Percentiles rank a stretch among this genome's conserved stretches.
phyloP scores from a whole-genome alignment of 2,797 vertebrate species.

The Sebastes steindachneri region DNA sequence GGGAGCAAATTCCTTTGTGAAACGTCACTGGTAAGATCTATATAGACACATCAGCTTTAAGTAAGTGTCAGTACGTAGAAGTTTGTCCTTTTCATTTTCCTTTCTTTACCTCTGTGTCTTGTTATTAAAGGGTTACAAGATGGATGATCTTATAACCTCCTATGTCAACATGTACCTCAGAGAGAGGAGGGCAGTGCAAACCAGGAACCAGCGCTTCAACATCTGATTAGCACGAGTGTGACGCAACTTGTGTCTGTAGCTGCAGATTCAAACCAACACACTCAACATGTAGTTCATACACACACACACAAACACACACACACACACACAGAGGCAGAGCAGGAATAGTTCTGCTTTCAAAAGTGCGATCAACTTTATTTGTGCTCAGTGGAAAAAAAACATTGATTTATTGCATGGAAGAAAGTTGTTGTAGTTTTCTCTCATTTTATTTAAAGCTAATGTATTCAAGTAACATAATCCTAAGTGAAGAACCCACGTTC shows the following conservation, averaged over 20 bases:
- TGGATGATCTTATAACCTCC: slow-evolving; percentile 96
- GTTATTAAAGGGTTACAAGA: slow-evolving; percentile 93
- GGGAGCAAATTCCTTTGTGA: slow-evolving; percentile 94
- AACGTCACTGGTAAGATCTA: slow-evolving; percentile 92
- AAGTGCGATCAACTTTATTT: slow-evolving; percentile 14
- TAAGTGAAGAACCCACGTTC: not conserved
- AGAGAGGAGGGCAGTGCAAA: slow-evolving; percentile 73
- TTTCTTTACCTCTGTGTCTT: slow-evolving; percentile 27
- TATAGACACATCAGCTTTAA: not conserved
- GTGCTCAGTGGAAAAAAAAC: not conserved
- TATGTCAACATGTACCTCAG: slow-evolving; percentile 88
- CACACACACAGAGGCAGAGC: not conserved
- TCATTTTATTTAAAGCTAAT: slow-evolving; percentile 24
- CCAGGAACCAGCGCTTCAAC: slow-evolving; percentile 70
- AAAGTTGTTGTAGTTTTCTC: slow-evolving; percentile 18
- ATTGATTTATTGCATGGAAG: slow-evolving; percentile 2
- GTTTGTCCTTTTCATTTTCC: not conserved
- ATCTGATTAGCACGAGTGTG: slow-evolving; percentile 36
- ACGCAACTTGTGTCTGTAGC: not conserved
- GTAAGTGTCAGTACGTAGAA: not conserved
- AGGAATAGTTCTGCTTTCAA: not conserved
- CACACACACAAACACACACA: not conserved
- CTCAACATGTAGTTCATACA: not conserved
- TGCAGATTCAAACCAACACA: not conserved
- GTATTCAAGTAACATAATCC: not conserved